Evolutionary conservation across 2,888 invertebrate species (phyloP).

Genomic region (Amphimallon solstitiale): DNA sequence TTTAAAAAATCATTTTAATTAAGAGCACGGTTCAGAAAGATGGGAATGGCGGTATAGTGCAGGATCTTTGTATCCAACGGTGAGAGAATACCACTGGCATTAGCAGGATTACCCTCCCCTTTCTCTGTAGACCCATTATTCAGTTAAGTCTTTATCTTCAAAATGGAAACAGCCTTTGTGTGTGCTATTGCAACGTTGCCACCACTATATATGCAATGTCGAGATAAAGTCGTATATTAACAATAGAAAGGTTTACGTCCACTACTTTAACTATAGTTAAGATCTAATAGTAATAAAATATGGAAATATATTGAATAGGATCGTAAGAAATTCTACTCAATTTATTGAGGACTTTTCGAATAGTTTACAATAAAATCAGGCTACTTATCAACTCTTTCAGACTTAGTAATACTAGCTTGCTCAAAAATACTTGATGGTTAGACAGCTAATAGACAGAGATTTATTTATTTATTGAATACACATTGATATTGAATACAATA

Average conservation of each 20-base stretch:
- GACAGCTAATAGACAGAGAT: too few relatives aligned
- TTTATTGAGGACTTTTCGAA: too few relatives aligned
- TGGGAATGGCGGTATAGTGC: neutral
- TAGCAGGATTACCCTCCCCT: constrained; percentile 5
- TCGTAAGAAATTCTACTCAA: too few relatives aligned
- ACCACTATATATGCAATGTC: neutral
- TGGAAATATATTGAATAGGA: too few relatives aligned
- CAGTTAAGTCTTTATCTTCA: constrained; percentile 10
- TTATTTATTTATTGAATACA: too few relatives aligned
- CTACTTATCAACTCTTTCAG: too few relatives aligned
- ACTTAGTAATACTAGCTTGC: too few relatives aligned
- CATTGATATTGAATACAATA: too few relatives aligned
- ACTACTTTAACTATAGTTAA: neutral
- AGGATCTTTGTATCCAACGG: neutral
- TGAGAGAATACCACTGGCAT: constrained; percentile 5
- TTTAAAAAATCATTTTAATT: constrained; percentile 5
- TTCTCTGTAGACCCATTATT: neutral
- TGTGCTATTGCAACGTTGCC: neutral
- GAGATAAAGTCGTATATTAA: neutral
- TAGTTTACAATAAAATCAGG: too few relatives aligned
- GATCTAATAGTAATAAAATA: neutral
- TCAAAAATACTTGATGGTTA: too few relatives aligned
- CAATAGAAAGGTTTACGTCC: neutral
- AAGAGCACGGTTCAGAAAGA: neutral
- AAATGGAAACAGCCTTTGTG: neutral